Evolutionary conservation across 2,797 vertebrate species (phyloP), one percentile per base, ranked within the genome.

Genomic region (Mormyrops boulengeri): DNA sequence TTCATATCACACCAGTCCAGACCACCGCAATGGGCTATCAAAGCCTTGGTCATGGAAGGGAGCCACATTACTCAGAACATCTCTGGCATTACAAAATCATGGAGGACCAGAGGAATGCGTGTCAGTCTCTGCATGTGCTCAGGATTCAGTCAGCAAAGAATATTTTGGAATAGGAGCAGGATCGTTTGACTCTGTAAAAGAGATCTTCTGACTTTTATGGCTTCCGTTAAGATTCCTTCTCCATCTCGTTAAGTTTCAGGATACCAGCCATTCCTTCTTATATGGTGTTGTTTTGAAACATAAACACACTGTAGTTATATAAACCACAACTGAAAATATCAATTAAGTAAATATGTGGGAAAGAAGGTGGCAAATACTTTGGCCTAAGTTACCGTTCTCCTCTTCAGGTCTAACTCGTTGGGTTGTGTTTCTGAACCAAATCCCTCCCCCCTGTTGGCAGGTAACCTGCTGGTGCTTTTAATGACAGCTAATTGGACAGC

Each of bases 401-500:
- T 77, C 82, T 89, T 55, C 57, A 60, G 55, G 19, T 90, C 90
- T 57, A 89, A 88, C 91, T 88, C 85, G 91, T 90, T 92, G 91
- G 89, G 88, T 91, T 91, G 89, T 91, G 90, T 89, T 92, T 92
- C 86, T 89, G 91, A 85, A 26, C 82, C 66, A 73, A 73, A 73
- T 92, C 22, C 52, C 93, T 91, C 90, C 91, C 91, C 90, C 57
- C 82, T 88, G 91, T 92, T 93, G 90, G 91, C 91, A 92, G 91
- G 93, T 92, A 92, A 92, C 91, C 90, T 60, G 4, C 38, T 89
- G 34, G 53, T 85, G 53, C 90, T 92, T 92, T 73, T 89, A 89
- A 85, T 90, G 94, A 92, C 92, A 94, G 89, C 73, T 92, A 92
- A 92, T 91, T 91, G 92, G 90, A 90, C 90, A 66, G 86, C 86